These are phyloP conservation scores for chimpanzee (Pan troglodytes) DNA, from an alignment of 2,113 vertebrate species.

Conservation along the genomic window NHGRI_mPanTro3-v2.1_pri NC_072398.2:169299501-169300000, in stretches of 20 bases:
- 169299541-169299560: slow-evolving; percentile 48
- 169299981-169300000: neutral
- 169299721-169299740: neutral
- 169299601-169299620: slow-evolving; percentile 7
- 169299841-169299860: neutral
- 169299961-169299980: neutral
- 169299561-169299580: neutral
- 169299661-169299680: neutral
- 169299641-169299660: neutral
- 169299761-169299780: neutral
- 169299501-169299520: slow-evolving; percentile 51
- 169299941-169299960: neutral
- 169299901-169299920: neutral
- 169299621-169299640: neutral
- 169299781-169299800: neutral
- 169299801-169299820: neutral
- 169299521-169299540: slow-evolving; percentile 30
- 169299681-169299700: neutral
- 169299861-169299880: neutral
- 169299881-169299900: neutral
- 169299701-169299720: neutral
- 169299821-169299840: neutral
- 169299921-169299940: neutral
- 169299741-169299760: neutral
- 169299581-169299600: slow-evolving; percentile 19